Evolutionary conservation across 2,888 invertebrate genomes (phyloP), one percentile per base, ranked within the genome.

Genomic region (Ectropis crepuscularia): DNA sequence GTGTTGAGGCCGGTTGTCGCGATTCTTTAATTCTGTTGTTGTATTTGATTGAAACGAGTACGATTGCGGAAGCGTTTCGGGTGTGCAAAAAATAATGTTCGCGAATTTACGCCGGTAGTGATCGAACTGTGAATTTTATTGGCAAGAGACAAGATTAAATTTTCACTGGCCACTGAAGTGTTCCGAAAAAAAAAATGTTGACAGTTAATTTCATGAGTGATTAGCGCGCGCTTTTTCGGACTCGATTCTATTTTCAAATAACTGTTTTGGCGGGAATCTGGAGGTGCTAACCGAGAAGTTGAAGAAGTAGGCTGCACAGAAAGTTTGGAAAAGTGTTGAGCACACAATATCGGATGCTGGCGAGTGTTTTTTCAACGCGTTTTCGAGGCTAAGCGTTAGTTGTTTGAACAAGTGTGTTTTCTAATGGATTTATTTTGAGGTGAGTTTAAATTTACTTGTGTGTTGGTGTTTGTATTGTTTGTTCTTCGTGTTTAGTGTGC

Each of bases 391-490:
- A 90, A 91, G 90, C 92, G 92, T 88, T 92, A 90, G 90, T 89
- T 92, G 92, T 92, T 92, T 92, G 91, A 92, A 92, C 92, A 92
- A 92, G 91, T 92, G 92, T 92, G 92, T 92, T 92, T 92, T 92
- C 92, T 92, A 92, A 92, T 92, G 92, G 92, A 92, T 92, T 92
- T 92, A 92, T 92, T 92, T 92, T 92, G 90, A 92, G 92, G 92
- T 92, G 92, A 92, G 92, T 92, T 92, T 89, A 92, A 92, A 91
- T 91, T 92, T 92, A 92, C 92, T 90, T 89, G 88, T 87, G 87
- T 92, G 92, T 89, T 88, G 86, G 92, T 92, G 90, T 90, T 90
- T 90, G 90, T 92, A 90, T 92, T 92, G 92, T 92, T 92, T 90
- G 91, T 80, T 87, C 81, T 82, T 79, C 78, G 89, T 91, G 87